Evolutionary conservation across 2,888 invertebrate genomes (phyloP), one percentile per base, ranked within the genome.

Genomic region (Augochlorella aurata): DNA sequence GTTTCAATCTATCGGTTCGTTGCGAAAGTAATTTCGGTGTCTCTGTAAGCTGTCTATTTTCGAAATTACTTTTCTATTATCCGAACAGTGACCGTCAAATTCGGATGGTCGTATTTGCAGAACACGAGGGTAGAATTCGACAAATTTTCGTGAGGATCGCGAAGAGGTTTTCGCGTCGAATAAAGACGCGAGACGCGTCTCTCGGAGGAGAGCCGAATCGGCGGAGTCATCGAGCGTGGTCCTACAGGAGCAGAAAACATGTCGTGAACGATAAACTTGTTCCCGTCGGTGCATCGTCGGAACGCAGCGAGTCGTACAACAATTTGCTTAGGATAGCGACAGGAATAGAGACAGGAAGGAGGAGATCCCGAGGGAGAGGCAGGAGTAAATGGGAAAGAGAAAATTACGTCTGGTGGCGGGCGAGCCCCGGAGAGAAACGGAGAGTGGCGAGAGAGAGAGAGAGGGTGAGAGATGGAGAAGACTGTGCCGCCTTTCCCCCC

Each of bases 251-350:
- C 12, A 67, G 49, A 24, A 67, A 49, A 68, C 65, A 65, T 38
- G 65, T 68, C 49, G 68, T 50, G 67, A 81, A 69, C 66, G 77
- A 76, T 79, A 73, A 52, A 47, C 73, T 49, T 66, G 63, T 67
- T 71, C 54, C 54, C 52, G 45, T 52, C 29, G 54, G 54, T 58
- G 66, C 47, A 65, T 24, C 70, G 71, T 70, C 54, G 79, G 67
- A 71, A 58, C 54, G 70, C 67, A 65, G 74, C 75, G 75, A 79
- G 67, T 74, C 80, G 83, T 74, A 29, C 47, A 72, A 74, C 79
- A 84, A 80, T 83, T 84, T 80, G 83, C 77, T 80, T 79, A 78
- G 84, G 67, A 84, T 74, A 72, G 83, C 47, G 65, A 78, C 74
- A 58, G 77, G 54, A 77, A 77, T 71, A 68, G 74, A 77, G 76